phyloP scores from a whole-genome alignment of 2,888 invertebrate genomes.

The Amiota communis region DNA sequence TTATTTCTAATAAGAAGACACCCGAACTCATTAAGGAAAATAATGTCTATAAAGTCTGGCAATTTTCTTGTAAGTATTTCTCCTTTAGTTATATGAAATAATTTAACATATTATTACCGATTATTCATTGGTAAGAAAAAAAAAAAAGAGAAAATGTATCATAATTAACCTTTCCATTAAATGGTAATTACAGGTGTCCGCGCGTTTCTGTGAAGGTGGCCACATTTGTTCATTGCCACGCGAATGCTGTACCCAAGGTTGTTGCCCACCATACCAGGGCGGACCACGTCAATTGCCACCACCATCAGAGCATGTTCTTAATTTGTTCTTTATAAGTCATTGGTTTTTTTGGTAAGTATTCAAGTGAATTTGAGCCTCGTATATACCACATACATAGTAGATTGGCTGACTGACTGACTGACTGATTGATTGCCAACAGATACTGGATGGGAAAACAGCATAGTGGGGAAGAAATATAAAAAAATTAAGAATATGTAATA shows the following conservation, averaged over 20 bases:
- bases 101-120: too few relatives aligned
- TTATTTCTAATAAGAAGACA: too few relatives aligned
- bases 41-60: too few relatives aligned
- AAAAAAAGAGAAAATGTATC: neutral
- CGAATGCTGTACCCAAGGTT: constrained; percentile 83
- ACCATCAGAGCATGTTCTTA: constrained; percentile 76
- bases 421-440: constrained; percentile 20
- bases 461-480: too few relatives aligned
- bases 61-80: too few relatives aligned
- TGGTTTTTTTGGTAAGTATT: constrained; percentile 79
- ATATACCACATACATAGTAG: too few relatives aligned
- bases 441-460: neutral
- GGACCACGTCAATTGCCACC: constrained; percentile 74
- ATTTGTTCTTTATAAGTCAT: constrained; percentile 80
- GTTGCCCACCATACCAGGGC: constrained; percentile 75
- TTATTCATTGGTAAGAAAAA: neutral
- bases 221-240: constrained; percentile 82
- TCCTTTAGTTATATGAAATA: too few relatives aligned
- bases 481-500: too few relatives aligned
- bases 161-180: constrained; percentile 33
- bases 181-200: constrained; percentile 72
- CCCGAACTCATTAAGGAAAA: too few relatives aligned
- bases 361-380: neutral
- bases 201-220: constrained; percentile 78
- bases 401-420: constrained; percentile 20